A percentile compares a stretch with the other conserved stretches of the same genome.
Conservation (phyloP, 2,797 vertebrate genomes). For the Fundulus diaphanus region DNA sequence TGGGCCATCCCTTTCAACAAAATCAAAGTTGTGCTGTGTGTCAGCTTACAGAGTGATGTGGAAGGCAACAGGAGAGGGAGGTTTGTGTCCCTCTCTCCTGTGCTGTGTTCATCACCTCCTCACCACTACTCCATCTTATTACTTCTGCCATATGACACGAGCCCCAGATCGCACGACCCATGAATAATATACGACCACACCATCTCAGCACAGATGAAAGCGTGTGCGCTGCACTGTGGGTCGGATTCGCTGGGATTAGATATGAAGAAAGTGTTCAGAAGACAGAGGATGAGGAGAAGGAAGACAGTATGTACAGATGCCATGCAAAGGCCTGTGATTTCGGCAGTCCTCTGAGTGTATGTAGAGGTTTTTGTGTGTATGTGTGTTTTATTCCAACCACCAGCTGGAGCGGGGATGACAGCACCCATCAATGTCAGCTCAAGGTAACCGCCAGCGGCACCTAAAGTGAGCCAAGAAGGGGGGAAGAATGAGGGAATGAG, state of each 20-base stretch:
- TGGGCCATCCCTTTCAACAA: slow-evolving; percentile 44
- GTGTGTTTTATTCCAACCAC: slow-evolving; percentile 73
- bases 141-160: slow-evolving; percentile 82
- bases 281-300: slow-evolving; percentile 51
- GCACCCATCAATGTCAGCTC: slow-evolving; percentile 87
- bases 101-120: slow-evolving; percentile 73
- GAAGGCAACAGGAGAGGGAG: slow-evolving; percentile 53
- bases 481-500: slow-evolving; percentile 42
- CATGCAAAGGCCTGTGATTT: slow-evolving; percentile 76
- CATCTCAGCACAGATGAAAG: slow-evolving; percentile 86
- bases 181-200: slow-evolving; percentile 87
- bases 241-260: slow-evolving; percentile 71
- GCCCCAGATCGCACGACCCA: slow-evolving; percentile 79
- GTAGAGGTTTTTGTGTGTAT: slow-evolving; percentile 20
- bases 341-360: slow-evolving; percentile 29
- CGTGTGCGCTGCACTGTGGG: slow-evolving; percentile 74
- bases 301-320: slow-evolving; percentile 65
- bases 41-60: slow-evolving; percentile 49
- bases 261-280: slow-evolving; percentile 42
- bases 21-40: slow-evolving; percentile 61
- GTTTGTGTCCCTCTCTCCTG: slow-evolving; percentile 53
- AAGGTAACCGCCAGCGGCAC: slow-evolving; percentile 85
- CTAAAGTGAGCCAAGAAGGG: slow-evolving; percentile 77
- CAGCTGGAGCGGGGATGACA: slow-evolving; percentile 88
- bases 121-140: slow-evolving; percentile 82